Evolutionary conservation across 1,140 invertebrate species (phyloP), one percentile per base, ranked within the genome.

Genomic region (Latrodectus geometricus): DNA sequence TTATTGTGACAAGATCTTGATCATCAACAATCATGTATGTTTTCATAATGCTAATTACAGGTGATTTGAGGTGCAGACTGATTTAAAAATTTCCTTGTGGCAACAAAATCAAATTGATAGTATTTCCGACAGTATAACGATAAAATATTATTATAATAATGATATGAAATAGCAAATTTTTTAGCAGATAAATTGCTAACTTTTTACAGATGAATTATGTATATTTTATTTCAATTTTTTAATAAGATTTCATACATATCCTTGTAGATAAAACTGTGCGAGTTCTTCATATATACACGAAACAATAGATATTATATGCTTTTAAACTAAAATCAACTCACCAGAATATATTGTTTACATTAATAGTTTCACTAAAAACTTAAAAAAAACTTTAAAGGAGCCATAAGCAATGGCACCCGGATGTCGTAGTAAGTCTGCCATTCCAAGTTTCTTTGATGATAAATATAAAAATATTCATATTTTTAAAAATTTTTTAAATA

Each of bases 391-490:
- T 80, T 80, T 87, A 74, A 87, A 74, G 85, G 85, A 87, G 85
- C 85, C 85, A 87, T 87, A 80, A 80, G 70, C 85, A 87, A 87
- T 87, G 85, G 85, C 85, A 87, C 85, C 85, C 85, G 85, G 85
- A 87, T 87, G 85, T 87, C 48, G 83, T 65, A 21, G 56, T 72
- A 86, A 86, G 76, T 72, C 83, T 86, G 83, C 83, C 83, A 86
- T 86, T 86, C 74, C 48, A 48, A 86, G 35, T n/a, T 35, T 75
- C 73, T 50, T 75, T 54, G 35, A 35, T 35, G 35, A 5, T 35
- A 35, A 35, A 35, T 35, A 35, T 35, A 35, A 35, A 35, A 35
- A 35, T 35, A 35, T 35, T 35, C 35, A 35, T 35, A 35, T 35
- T 35, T 35, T 35, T 35, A 5, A 35, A 35, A 35, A 35, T 3